phyloP scores from a whole-genome alignment of 2,888 invertebrate species.

The Allacma fusca region DNA sequence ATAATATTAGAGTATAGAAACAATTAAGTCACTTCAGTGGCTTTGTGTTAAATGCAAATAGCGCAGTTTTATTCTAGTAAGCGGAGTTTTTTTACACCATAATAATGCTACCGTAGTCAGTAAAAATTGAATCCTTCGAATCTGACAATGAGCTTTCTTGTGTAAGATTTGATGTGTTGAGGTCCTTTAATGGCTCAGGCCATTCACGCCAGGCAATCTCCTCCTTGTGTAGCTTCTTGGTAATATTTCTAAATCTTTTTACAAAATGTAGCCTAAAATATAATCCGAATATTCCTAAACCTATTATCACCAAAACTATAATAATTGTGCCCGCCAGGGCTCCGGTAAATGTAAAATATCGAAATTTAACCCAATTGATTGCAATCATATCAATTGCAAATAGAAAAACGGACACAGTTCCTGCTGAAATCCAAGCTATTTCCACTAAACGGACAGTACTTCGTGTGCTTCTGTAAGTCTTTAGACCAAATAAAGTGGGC shows the following conservation, averaged over 20 bases:
- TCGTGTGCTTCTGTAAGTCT: slow-evolving; percentile 29
- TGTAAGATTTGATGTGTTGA: too few relatives aligned
- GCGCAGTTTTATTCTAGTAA: too few relatives aligned
- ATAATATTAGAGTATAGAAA: too few relatives aligned
- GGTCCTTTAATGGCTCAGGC: too few relatives aligned
- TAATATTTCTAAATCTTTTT: slow-evolving; percentile 24
- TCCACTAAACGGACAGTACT: slow-evolving; percentile 21
- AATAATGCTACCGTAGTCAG: too few relatives aligned
- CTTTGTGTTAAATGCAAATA: too few relatives aligned
- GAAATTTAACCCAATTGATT: slow-evolving; percentile 57
- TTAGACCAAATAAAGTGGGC: too few relatives aligned
- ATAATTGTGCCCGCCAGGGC: not conserved
- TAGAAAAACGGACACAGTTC: slow-evolving; percentile 53
- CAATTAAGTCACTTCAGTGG: too few relatives aligned
- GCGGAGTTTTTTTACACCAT: too few relatives aligned
- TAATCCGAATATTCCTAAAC: slow-evolving; percentile 21
- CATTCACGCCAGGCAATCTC: too few relatives aligned
- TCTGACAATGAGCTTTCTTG: too few relatives aligned
- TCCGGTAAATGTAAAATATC: slow-evolving; percentile 2
- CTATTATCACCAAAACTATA: slow-evolving; percentile 7
- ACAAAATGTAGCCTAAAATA: slow-evolving; percentile 31
- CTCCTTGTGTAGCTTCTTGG: not conserved
- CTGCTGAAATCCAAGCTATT: slow-evolving; percentile 48
- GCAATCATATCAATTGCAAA: slow-evolving; percentile 57
- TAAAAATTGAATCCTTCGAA: too few relatives aligned